Evolutionary conservation across 2,113 vertebrate genomes (phyloP).

Genomic region (Zosterops lateralis): DNA sequence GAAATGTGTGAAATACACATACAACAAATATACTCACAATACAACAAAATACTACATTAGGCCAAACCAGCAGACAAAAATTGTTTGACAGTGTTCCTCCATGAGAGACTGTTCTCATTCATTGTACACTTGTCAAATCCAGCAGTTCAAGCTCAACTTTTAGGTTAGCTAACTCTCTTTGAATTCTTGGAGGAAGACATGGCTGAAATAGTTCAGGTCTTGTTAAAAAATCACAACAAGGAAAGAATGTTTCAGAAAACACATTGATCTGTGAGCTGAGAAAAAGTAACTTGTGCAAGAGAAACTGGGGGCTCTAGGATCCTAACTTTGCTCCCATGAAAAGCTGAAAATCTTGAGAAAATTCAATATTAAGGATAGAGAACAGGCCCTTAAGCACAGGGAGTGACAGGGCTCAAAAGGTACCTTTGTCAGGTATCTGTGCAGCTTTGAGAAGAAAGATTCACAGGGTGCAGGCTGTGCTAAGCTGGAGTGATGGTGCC

Average conservation of each 20-base stretch:
- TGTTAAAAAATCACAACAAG: background rate
- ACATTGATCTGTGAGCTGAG: background rate
- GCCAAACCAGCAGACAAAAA: background rate
- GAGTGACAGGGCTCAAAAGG: background rate
- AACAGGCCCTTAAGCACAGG: background rate
- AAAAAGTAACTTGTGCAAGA: background rate
- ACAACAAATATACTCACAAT: background rate
- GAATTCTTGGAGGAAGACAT: background rate
- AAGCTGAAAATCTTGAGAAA: background rate
- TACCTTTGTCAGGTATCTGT: background rate
- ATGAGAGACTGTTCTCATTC: background rate
- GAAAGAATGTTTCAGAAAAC: background rate
- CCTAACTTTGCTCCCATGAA: background rate
- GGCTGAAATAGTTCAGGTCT: background rate
- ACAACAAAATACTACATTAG: background rate
- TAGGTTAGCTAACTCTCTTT: background rate
- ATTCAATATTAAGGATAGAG: background rate
- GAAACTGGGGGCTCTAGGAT: background rate
- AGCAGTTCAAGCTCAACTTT: background rate
- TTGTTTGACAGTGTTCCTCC: background rate
- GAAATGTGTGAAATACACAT: background rate
- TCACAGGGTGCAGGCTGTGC: no score
- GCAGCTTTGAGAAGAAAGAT: background rate
- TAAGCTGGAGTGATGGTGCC: accelerated
- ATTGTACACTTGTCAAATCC: background rate